Percentiles rank a stretch among this genome's conserved stretches.
Evolutionary conservation across 2,797 vertebrate genomes (phyloP).

Genomic region (Poecilia velifera): DNA sequence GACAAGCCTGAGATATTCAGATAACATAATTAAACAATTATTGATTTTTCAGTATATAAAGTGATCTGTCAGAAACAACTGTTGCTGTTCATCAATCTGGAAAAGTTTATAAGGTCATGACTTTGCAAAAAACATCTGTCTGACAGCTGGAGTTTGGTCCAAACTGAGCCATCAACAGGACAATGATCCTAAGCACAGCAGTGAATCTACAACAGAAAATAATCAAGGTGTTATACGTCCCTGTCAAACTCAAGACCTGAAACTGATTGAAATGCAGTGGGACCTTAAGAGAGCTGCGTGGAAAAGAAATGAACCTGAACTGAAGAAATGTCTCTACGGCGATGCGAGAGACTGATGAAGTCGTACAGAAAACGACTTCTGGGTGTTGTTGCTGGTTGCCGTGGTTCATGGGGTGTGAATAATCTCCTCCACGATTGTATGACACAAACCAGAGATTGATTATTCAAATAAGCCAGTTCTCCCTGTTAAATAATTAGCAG

Average conservation of each 20-base stretch:
- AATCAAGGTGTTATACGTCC: background rate
- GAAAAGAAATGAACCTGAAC: background rate
- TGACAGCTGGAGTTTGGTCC: background rate
- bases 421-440: background rate
- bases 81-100: too few species aligned
- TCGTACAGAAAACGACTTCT: background rate
- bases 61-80: background rate
- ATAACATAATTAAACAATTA: background rate
- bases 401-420: background rate
- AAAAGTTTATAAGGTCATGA: too few species aligned
- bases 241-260: background rate
- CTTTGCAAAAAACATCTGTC: background rate
- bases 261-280: background rate
- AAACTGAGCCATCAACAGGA: background rate
- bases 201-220: background rate
- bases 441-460: background rate
- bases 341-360: background rate
- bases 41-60: background rate
- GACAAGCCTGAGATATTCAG: background rate
- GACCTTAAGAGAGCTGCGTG: background rate
- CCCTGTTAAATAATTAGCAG: background rate
- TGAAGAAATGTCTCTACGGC: background rate
- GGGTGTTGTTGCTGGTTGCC: background rate
- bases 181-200: background rate
- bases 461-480: background rate